Conservation (phyloP, 2,888 invertebrate species). For the Cantharis lateralis region DNA sequence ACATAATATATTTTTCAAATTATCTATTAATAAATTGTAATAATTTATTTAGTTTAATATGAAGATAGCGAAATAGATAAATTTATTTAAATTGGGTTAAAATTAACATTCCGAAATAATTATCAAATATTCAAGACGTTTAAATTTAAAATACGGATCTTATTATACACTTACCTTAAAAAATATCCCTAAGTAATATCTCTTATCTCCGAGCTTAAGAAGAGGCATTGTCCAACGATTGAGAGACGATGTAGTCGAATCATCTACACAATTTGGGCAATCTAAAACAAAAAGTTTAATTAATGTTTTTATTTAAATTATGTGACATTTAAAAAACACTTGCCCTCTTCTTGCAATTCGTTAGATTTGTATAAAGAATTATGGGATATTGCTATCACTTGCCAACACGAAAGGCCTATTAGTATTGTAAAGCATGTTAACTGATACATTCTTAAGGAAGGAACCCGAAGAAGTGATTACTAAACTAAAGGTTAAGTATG, state of each 20-base stretch:
- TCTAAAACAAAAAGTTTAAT: constrained; percentile 58
- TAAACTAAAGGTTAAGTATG: constrained; percentile 27
- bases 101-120: too few species aligned
- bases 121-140: too few species aligned
- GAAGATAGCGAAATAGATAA: too few species aligned
- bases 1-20: not conserved
- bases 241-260: constrained; percentile 62
- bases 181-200: constrained; percentile 90
- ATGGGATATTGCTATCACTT: constrained; percentile 8
- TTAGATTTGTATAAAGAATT: constrained; percentile 15
- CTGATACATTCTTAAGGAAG: constrained; percentile 25
- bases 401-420: constrained; percentile 15
- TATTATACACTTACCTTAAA: constrained; percentile 75
- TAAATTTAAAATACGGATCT: not conserved
- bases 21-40: not conserved
- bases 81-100: too few species aligned
- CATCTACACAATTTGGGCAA: constrained; percentile 81
- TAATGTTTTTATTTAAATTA: constrained; percentile 64
- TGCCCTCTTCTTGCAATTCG: constrained; percentile 16
- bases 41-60: not conserved
- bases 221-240: constrained; percentile 91
- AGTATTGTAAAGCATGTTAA: not conserved
- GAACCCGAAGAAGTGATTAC: constrained; percentile 22
- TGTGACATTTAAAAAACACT: constrained; percentile 58
- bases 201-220: constrained; percentile 83